Base-by-base conservation (phyloP, 2,113 vertebrate genomes). In the Octodon degus region DNA sequence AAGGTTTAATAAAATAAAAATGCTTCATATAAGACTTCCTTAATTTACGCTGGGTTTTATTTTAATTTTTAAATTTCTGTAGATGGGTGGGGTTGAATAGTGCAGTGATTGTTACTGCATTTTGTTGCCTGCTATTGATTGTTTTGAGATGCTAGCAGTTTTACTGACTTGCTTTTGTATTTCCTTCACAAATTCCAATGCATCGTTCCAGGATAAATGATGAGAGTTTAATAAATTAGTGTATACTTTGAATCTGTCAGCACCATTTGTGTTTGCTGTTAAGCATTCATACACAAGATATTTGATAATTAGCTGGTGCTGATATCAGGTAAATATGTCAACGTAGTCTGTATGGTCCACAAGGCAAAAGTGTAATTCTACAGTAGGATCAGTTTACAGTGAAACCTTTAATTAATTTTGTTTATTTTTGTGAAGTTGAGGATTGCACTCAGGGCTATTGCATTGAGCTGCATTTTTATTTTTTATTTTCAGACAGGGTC, bases 1-100 rank as follows among this genome's bases (percentile, higher is more conserved):
- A 82, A 53, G 12, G 68, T 65, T 96, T 95, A 88, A 91, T 93
- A 55, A 84, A 90, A 77, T 87, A 77, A 86, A 27, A 90, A 30
- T 53, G 12, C 80, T 89, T 85, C 24, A 53, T 79, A 12, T 70
- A 84, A 87, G n/a, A 79, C 62, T 84, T 76, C 72, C 55, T 94
- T 19, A 81, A 85, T 19, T 82, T 43, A 90, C 68, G 53, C 14
- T 87, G 24, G 30, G 40, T 63, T 62, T 12, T 43, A 24, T 7
- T 5, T 2, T 30, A 25, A 5, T 25, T 20, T 55, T 20, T 25
- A 62, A 43, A 47, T 34, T 84, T 89, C 65, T 90, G 19, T 14
- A 40, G 63, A 17, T 65, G n/a, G 22, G 0, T 90, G 47, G 60
- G 55, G 60, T 43, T 72, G 32, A 91, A 58, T 37, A 90, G 89